Percentiles rank a stretch among this genome's conserved stretches.
Evolutionary conservation across 2,113 vertebrate species (phyloP).

Genomic region (Chionomys nivalis): DNA sequence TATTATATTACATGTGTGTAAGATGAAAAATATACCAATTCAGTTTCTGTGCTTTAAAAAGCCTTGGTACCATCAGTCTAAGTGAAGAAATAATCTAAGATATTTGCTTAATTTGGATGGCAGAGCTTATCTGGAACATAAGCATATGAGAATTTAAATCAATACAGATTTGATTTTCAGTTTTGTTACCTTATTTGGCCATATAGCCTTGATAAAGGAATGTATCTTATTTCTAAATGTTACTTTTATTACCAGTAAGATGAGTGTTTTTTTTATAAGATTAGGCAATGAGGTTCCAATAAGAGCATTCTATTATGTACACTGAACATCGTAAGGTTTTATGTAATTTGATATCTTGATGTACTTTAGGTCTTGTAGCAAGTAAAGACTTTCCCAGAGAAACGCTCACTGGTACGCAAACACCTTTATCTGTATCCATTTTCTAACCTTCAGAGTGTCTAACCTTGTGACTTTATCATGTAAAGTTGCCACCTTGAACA

Average conservation of each 20-base stretch:
- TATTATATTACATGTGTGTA: background rate
- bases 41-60: background rate
- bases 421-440: background rate
- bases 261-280: background rate
- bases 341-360: background rate
- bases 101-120: background rate
- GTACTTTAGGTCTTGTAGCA: background rate
- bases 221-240: background rate
- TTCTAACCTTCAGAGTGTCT: background rate
- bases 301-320: background rate
- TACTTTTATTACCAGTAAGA: background rate
- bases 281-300: background rate
- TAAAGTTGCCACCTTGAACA: background rate
- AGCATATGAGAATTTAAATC: background rate
- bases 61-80: background rate
- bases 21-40: background rate
- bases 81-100: background rate
- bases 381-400: background rate
- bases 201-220: background rate
- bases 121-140: background rate
- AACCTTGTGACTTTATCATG: background rate
- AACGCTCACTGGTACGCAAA: fast-evolving
- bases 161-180: background rate
- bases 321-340: background rate
- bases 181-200: background rate